Conservation (phyloP, 2,113 vertebrate genomes). For the Glareola pratincola region DNA sequence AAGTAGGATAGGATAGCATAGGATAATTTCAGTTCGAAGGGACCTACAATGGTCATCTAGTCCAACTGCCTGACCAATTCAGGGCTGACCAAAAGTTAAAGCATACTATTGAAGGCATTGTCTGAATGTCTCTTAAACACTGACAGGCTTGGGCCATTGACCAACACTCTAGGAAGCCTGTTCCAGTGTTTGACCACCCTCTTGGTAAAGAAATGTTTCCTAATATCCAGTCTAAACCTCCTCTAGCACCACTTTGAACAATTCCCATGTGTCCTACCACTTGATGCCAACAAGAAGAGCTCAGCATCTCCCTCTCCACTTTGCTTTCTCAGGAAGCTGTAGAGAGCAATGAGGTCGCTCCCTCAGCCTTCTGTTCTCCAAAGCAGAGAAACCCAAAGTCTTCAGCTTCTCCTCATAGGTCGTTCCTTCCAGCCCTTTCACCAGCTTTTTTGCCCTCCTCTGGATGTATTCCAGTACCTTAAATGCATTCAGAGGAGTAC, state of each 20-base stretch:
- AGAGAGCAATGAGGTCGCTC: neutral
- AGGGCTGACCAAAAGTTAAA: neutral
- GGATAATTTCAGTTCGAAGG: neutral
- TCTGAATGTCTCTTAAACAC: neutral
- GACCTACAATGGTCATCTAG: rapidly evolving
- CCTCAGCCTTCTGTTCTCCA: neutral
- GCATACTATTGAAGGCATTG: neutral
- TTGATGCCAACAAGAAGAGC: neutral
- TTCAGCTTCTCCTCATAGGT: rapidly evolving
- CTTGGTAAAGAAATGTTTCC: neutral
- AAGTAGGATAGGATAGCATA: neutral
- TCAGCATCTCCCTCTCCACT: neutral
- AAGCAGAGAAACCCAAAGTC: neutral
- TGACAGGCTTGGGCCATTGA: neutral
- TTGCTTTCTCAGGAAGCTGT: neutral
- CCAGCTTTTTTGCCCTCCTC: neutral
- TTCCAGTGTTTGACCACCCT: neutral
- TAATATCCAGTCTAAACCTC: neutral
- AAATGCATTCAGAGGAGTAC: neutral
- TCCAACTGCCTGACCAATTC: neutral
- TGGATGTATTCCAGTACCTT: neutral
- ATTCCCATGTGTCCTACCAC: rapidly evolving
- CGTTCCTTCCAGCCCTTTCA: rapidly evolving
- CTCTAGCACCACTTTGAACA: rapidly evolving
- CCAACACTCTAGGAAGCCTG: neutral